Base-by-base conservation (phyloP, 2,797 vertebrate genomes). In the Chlorospingus semifuscus region DNA sequence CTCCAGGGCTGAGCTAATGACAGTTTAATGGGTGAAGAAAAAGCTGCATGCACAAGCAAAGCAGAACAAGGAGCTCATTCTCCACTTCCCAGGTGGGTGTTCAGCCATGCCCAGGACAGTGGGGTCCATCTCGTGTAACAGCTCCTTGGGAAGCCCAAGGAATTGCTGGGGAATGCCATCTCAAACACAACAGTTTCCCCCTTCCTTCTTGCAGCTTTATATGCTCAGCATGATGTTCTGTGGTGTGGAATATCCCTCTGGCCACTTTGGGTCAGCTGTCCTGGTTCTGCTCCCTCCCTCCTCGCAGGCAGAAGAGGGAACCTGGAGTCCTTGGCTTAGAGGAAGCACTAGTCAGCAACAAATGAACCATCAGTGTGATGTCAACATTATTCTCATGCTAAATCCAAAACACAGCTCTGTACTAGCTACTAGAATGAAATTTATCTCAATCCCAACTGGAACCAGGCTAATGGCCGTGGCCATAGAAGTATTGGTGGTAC, bases 101-200 rank as follows among this genome's bases (percentile, higher is more conserved):
- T 41, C 69, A 68, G 36, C 56, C 39, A 8, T 15, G 30, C 15
- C 64, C 41, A 41, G 47, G 41, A 24, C 41, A 18, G 30, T 4
- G 11, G 46, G 34, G 15, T 60, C 60, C 34, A 23, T 32, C 68
- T 16, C 0, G 0, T 20, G 30, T 13, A 14, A 23, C 30, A 65
- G 30, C 24, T 81, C 47, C 53, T 74, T 47, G 30, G 39, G 34
- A 60, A 23, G 23, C 30, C 30, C 46, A 24, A 68, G 53, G 8
- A 76, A 37, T 52, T 44, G 6, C n/a, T 20, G n/a, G 39, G 39
- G 20, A 68, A 46, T 11, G 26, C 34, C 36, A 29, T 32, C 8
- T 27, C 47, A 55, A 55, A 27, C 41, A 41, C 27, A n/a, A 5
- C 47, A 8, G 6, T 21, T 49, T 41, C 9, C 55, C 32, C 15